phyloP scores from a whole-genome alignment of 2,888 invertebrate genomes.

The Caenorhabditis sp. region DNA sequence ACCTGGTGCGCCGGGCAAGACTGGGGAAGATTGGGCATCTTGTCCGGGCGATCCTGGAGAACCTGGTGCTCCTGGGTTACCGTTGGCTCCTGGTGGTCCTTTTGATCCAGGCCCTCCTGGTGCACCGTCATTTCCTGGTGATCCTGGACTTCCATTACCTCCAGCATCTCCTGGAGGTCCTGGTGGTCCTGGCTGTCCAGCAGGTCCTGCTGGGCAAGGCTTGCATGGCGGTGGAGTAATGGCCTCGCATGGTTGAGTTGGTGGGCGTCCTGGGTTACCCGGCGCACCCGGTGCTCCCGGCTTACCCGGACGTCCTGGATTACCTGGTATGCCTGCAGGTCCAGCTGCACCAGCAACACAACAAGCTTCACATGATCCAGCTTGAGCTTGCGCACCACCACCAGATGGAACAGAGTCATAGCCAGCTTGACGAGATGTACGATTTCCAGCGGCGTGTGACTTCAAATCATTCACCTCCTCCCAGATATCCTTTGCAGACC shows the following conservation, averaged over 20 bases:
- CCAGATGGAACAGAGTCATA: slow-evolving; percentile 11
- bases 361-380: slow-evolving; percentile 34
- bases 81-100: slow-evolving; percentile 50
- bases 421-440: slow-evolving; percentile 43
- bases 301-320: slow-evolving; percentile 57
- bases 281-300: slow-evolving; percentile 54
- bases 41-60: slow-evolving; percentile 39
- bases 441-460: slow-evolving; percentile 24
- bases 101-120: slow-evolving; percentile 40
- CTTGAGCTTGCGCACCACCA: slow-evolving; percentile 1
- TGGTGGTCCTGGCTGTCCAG: slow-evolving; percentile 55
- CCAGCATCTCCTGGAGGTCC: slow-evolving; percentile 54
- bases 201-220: slow-evolving; percentile 55
- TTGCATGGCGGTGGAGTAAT: slow-evolving; percentile 57
- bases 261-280: slow-evolving; percentile 57
- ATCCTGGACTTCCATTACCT: slow-evolving; percentile 41
- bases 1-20: slow-evolving; percentile 49
- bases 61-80: slow-evolving; percentile 52
- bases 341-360: slow-evolving; percentile 50
- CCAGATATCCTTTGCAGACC: slow-evolving; percentile 57
- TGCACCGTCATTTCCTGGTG: slow-evolving; percentile 33
- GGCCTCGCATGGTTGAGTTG: slow-evolving; percentile 54
- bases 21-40: slow-evolving; percentile 33
- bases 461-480: slow-evolving; percentile 49
- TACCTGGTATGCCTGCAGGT: slow-evolving; percentile 49